phyloP scores from a whole-genome alignment of 1,140 invertebrate genomes.

The Pararge aegeria region DNA sequence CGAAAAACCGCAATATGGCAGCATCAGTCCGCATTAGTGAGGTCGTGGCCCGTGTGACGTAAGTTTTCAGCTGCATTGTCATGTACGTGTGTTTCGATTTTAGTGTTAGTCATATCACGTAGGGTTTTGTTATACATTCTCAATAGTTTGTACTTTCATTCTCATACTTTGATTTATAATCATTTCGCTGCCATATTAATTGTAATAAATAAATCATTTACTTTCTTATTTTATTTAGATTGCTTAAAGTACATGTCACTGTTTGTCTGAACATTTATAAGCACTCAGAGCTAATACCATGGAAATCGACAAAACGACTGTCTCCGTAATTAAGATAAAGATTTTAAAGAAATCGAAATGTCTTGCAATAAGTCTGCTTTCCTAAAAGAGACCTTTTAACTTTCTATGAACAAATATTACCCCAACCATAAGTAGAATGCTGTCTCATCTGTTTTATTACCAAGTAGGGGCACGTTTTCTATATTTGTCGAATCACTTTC shows the following conservation, averaged over 20 bases:
- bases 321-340: too few species aligned
- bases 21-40: constrained; percentile 37
- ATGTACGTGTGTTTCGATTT: constrained; percentile 2
- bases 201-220: too few species aligned
- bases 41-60: constrained; percentile 37
- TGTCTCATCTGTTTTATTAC: constrained; percentile 13
- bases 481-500: background rate
- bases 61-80: constrained; percentile 38
- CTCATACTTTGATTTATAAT: too few species aligned
- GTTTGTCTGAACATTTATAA: too few species aligned
- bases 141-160: too few species aligned
- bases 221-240: too few species aligned
- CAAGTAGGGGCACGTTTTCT: constrained; percentile 12
- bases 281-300: too few species aligned
- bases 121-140: background rate
- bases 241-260: too few species aligned
- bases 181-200: too few species aligned
- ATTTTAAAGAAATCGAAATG: too few species aligned
- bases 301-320: too few species aligned
- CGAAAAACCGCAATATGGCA: constrained; percentile 39
- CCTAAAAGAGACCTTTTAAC: background rate
- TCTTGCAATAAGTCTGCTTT: background rate
- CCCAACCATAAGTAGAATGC: too few species aligned
- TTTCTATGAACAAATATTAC: background rate
- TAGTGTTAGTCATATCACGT: background rate